Conservation (phyloP, 2,888 invertebrate species). For the Campoletis raptor region DNA sequence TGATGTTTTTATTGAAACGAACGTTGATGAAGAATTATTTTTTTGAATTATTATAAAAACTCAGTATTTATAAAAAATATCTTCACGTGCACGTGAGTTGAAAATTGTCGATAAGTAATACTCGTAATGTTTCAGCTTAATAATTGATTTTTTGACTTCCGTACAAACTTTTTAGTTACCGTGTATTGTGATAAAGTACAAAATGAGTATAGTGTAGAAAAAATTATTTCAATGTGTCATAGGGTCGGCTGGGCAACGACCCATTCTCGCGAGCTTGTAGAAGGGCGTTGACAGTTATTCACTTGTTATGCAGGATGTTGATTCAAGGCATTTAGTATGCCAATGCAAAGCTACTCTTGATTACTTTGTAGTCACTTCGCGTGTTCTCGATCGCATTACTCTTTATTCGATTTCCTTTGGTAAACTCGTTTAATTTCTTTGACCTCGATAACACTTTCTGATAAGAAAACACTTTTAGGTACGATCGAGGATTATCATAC, state of each 20-base stretch:
- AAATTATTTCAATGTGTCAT: conserved; percentile 2
- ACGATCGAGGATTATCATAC: neutral
- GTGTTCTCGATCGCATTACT: conserved; percentile 61
- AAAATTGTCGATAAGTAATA: neutral
- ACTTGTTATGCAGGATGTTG: conserved; percentile 75
- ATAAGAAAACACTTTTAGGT: conserved; percentile 42
- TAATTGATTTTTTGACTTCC: neutral
- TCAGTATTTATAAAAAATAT: neutral
- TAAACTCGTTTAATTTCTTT: conserved; percentile 47
- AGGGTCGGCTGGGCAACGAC: neutral
- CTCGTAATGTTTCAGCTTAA: neutral
- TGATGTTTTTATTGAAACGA: neutral
- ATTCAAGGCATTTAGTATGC: conserved; percentile 73
- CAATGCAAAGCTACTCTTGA: conserved; percentile 63
- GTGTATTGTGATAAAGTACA: neutral
- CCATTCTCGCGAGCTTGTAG: conserved; percentile 39
- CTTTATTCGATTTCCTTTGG: conserved; percentile 43
- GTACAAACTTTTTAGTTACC: too few species aligned
- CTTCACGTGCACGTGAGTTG: neutral
- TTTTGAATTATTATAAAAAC: neutral
- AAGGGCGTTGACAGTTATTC: conserved; percentile 77
- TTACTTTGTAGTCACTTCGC: conserved; percentile 69
- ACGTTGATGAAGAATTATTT: neutral
- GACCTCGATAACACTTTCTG: conserved; percentile 37
- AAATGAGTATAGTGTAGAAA: neutral